Conservation (phyloP, 2,113 vertebrate species). For the Tenebrosternarchus preto region DNA sequence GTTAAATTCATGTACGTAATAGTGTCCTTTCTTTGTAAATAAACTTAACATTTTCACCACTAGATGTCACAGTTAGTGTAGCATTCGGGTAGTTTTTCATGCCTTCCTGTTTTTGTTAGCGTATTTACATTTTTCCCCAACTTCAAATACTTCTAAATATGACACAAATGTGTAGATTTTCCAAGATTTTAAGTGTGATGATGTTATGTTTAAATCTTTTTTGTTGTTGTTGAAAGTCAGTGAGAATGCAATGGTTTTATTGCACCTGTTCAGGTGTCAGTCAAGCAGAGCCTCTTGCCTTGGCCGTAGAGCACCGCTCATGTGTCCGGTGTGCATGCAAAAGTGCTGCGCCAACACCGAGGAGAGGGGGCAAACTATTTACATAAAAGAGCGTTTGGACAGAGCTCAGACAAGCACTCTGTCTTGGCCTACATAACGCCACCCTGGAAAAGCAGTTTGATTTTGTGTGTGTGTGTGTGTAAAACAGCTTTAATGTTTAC, state of each 20-base stretch:
- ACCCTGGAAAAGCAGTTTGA: neutral
- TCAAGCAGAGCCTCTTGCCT: neutral
- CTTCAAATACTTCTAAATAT: neutral
- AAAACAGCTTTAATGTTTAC: conserved; percentile 14
- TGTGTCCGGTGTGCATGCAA: neutral
- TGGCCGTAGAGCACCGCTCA: neutral
- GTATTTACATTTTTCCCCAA: too few species aligned
- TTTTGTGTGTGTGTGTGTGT: neutral
- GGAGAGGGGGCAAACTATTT: too few species aligned
- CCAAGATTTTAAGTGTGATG: neutral
- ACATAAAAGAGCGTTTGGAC: neutral
- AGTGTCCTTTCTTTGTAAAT: neutral
- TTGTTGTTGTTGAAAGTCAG: neutral
- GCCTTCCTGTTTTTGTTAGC: neutral
- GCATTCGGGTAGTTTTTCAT: neutral
- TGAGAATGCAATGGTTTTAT: neutral
- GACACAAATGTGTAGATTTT: too few species aligned
- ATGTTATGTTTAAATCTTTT: neutral
- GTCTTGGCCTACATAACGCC: neutral
- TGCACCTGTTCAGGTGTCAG: neutral
- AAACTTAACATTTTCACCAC: conserved; percentile 38
- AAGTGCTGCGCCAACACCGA: neutral
- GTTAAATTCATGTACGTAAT: conserved; percentile 2
- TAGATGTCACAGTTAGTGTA: conserved; percentile 32
- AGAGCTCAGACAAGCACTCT: neutral